Conservation (phyloP, 2,888 invertebrate species). For the Cephonodes hylas region DNA sequence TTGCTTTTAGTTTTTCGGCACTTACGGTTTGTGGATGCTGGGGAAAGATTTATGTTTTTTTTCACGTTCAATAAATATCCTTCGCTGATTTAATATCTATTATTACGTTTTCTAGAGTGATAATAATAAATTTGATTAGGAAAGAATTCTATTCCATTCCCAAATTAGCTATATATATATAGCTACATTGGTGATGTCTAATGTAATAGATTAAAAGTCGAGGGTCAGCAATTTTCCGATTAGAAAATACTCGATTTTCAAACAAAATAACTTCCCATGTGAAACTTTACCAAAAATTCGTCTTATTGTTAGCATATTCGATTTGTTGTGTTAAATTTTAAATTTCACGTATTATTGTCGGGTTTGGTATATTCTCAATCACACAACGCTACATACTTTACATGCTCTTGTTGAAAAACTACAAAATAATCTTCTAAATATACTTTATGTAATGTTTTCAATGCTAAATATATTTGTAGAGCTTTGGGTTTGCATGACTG, state of each 20-base stretch:
- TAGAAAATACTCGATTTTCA: background rate
- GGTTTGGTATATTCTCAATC: background rate
- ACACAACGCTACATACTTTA: background rate
- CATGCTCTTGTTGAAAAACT: background rate
- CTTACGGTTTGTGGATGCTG: too few relatives aligned
- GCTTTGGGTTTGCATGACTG: background rate
- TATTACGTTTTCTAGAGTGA: too few relatives aligned
- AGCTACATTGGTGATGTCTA: too few relatives aligned
- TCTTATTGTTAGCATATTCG: background rate
- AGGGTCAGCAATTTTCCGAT: background rate
- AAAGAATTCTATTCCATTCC: too few relatives aligned
- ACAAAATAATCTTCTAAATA: background rate
- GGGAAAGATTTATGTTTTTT: too few relatives aligned
- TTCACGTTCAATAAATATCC: too few relatives aligned
- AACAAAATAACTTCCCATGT: background rate
- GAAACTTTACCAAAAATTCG: background rate
- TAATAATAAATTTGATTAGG: too few relatives aligned
- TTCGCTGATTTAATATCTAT: too few relatives aligned
- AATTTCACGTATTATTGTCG: background rate
- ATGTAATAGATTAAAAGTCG: too few relatives aligned
- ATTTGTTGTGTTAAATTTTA: background rate
- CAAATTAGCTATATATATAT: too few relatives aligned
- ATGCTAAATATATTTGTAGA: background rate
- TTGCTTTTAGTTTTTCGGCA: too few relatives aligned
- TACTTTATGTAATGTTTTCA: background rate